Evolutionary conservation across 2,113 vertebrate species (phyloP).

Genomic region (Accipiter cooperii): DNA sequence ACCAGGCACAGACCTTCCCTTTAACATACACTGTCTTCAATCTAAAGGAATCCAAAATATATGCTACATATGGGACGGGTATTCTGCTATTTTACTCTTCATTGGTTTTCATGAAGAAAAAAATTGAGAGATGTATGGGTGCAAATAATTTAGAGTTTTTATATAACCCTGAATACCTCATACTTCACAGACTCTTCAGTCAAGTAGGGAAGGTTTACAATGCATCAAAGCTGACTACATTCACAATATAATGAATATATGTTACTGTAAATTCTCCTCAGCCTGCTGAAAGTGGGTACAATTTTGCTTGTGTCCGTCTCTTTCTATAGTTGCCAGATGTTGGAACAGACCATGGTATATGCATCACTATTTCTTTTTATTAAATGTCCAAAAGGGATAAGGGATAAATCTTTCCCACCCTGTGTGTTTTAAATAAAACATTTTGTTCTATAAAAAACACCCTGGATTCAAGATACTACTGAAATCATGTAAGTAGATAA

Average conservation of each 20-base stretch:
- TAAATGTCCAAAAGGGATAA: neutral
- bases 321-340: neutral
- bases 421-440: neutral
- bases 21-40: neutral
- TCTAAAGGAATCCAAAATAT: neutral
- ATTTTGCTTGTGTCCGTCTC: neutral
- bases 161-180: neutral
- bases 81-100: neutral
- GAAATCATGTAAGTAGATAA: neutral
- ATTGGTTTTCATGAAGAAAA: neutral
- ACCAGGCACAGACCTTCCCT: neutral
- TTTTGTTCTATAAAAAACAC: neutral
- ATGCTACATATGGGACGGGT: neutral
- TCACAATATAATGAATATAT: neutral
- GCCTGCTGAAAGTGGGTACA: neutral
- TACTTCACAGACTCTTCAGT: neutral
- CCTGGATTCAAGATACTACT: neutral
- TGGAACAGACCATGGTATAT: neutral
- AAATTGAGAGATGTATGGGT: neutral
- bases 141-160: neutral
- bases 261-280: neutral
- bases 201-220: neutral
- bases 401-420: neutral
- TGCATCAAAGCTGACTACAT: neutral
- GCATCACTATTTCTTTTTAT: neutral